Percentiles rank a stretch among this genome's conserved stretches.
Conservation (phyloP, 2,797 vertebrate genomes). For the Oreochromis grahami region DNA sequence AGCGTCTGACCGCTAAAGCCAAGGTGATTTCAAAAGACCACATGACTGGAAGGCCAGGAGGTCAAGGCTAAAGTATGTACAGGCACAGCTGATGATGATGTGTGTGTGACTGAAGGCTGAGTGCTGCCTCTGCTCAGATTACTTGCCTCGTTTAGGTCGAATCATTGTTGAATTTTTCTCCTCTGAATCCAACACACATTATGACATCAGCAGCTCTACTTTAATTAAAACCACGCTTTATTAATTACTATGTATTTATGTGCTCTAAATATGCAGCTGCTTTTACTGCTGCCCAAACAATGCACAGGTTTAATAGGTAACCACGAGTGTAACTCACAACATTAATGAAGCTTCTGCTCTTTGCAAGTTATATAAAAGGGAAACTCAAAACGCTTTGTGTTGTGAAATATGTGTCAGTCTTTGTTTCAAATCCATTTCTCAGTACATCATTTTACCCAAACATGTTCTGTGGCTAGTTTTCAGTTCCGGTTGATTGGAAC, state of each 20-base stretch:
- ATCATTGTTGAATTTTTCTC: not conserved
- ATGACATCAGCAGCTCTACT: not conserved
- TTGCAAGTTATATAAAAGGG: not conserved
- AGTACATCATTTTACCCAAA: not conserved
- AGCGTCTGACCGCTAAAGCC: not conserved
- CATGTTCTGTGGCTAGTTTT: not conserved
- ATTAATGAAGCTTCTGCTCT: not conserved
- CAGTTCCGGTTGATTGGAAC: not conserved
- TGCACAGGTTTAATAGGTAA: not conserved
- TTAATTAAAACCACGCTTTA: not conserved
- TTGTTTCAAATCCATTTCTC: not conserved
- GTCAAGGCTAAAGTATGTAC: conserved; percentile 47
- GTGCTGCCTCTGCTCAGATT: conserved; percentile 1
- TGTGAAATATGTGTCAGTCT: not conserved
- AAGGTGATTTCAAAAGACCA: conserved; percentile 29
- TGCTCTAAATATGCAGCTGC: not conserved
- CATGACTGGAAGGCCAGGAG: conserved; percentile 23
- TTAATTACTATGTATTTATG: not conserved
- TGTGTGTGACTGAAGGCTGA: conserved; percentile 8
- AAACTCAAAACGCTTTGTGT: not conserved
- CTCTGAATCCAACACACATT: not conserved
- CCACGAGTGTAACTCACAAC: not conserved
- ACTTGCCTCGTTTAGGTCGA: not conserved
- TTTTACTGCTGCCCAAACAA: not conserved
- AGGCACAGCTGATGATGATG: conserved; percentile 47